Evolutionary conservation across 2,888 invertebrate species (phyloP).

Genomic region (Willowsia nigromaculata): DNA sequence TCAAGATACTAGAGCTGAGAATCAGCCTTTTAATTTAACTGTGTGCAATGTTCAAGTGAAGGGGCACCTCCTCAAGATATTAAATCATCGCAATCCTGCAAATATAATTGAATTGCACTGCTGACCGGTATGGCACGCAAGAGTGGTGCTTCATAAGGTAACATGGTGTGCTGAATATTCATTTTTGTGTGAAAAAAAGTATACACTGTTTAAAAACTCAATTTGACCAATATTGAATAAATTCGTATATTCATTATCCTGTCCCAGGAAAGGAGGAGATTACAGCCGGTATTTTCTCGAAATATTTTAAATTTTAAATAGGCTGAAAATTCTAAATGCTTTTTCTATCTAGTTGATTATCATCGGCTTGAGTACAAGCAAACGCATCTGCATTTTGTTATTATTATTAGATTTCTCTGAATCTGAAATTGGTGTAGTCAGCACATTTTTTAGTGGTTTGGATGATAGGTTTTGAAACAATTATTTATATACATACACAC

Average conservation of each 20-base stretch:
- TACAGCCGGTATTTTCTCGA: neutral
- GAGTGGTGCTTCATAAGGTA: conserved; percentile 7
- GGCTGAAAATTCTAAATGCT: neutral
- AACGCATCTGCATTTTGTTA: neutral
- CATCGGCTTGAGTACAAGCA: neutral
- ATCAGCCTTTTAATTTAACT: neutral
- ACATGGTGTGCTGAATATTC: conserved; percentile 42
- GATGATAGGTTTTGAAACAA: neutral
- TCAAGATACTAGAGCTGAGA: neutral
- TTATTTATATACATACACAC: neutral
- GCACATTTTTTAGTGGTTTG: conserved; percentile 32
- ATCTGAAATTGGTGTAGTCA: neutral
- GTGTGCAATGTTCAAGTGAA: conserved; percentile 15
- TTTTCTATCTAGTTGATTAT: conserved; percentile 2
- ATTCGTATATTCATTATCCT: neutral
- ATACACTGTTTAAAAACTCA: conserved; percentile 17
- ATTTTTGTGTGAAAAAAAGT: conserved; percentile 43
- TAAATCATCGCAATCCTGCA: neutral
- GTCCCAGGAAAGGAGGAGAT: neutral
- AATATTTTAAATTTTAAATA: conserved; percentile 2
- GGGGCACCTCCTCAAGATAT: neutral
- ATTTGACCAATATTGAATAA: neutral
- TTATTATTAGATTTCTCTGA: neutral
- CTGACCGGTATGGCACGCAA: conserved; percentile 48
- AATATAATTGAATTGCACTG: conserved; percentile 35